Base-by-base conservation (phyloP, 1,140 invertebrate species). In the Drosophila busckii region DNA sequence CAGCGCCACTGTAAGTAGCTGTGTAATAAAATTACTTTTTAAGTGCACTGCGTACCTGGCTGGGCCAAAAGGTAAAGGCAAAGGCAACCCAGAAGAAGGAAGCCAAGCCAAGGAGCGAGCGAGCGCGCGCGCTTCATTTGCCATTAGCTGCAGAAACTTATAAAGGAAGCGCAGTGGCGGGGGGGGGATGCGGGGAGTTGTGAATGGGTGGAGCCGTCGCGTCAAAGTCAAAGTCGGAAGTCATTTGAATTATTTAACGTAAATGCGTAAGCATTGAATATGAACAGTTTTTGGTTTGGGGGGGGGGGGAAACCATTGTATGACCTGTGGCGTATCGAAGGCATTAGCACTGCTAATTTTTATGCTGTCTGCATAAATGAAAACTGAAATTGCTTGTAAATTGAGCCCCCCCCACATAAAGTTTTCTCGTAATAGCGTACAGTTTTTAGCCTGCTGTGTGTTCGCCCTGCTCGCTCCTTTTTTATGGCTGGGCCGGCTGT, bases 11-110 rank as follows among this genome's bases (percentile, higher is more conserved):
- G 63, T 78, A 78, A 78, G 73, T 78, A 80, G 71, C 71, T 71
- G 63, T 67, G 73, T 78, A 78, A 78, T 78, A 78, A 78, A 78
- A 78, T 78, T 80, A 78, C 73, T 80, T 78, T 78, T 78, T 80
- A 78, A 71, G 67, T 78, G 73, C 75, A 53, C 40, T 29, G 54
- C 50, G 62, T 70, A 73, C 67, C 67, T 62, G 46, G n/a, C n/a
- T n/a, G n/a, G n/a, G n/a, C n/a, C 28, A 10, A 20, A 26, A 9
- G 31, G 15, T 26, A 29, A 12, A 10, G 16, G 19, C 4, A 37
- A n/a, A 9, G 13, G 29, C 28, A 8, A 32, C 3, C 10, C 7
- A 23, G 10, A n/a, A 13, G 20, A 4, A 8, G 17, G 10, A 7
- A 15, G 6, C 1, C 10, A 6, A 10, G 2, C 7, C 7, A 15